phyloP scores from a whole-genome alignment of 2,888 invertebrate genomes.

The Agrochola lota region DNA sequence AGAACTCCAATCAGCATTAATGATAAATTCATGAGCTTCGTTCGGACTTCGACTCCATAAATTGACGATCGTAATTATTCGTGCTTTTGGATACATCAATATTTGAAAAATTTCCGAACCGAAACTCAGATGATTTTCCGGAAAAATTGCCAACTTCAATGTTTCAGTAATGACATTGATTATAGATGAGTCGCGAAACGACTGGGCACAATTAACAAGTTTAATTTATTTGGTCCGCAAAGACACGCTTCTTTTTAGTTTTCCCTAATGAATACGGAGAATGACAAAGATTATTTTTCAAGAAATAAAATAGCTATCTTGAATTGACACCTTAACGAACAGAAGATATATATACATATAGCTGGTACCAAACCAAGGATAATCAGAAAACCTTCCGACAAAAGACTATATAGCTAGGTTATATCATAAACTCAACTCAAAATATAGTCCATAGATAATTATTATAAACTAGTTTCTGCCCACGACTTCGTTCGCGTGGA shows the following conservation, averaged over 20 bases:
- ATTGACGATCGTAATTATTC: slow-evolving; percentile 24
- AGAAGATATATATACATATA: no score
- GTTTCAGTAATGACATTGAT: slow-evolving; percentile 6
- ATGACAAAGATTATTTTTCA: background rate
- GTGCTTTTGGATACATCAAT: slow-evolving; percentile 16
- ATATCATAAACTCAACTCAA: background rate
- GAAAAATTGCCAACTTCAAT: slow-evolving; percentile 3
- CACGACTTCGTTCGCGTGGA: no score
- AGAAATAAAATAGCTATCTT: background rate
- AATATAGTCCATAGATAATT: background rate
- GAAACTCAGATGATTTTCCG: slow-evolving; percentile 11
- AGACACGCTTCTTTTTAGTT: background rate
- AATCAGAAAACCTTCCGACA: background rate
- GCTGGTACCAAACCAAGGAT: background rate
- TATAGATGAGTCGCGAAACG: slow-evolving; percentile 1
- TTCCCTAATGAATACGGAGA: no score
- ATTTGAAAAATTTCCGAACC: slow-evolving; percentile 9
- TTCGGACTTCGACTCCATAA: slow-evolving; percentile 9
- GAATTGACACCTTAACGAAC: background rate
- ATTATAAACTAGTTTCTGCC: background rate
- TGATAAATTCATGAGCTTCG: slow-evolving; percentile 10
- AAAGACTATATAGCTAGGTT: background rate
- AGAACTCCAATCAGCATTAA: background rate
- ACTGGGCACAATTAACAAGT: background rate
- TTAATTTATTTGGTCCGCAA: background rate